A percentile compares a stretch with the other conserved stretches of the same genome.
These are phyloP conservation scores for Battus philenor DNA, from an alignment of 1,140 invertebrate species.

Conservation along the genomic window DNA sequence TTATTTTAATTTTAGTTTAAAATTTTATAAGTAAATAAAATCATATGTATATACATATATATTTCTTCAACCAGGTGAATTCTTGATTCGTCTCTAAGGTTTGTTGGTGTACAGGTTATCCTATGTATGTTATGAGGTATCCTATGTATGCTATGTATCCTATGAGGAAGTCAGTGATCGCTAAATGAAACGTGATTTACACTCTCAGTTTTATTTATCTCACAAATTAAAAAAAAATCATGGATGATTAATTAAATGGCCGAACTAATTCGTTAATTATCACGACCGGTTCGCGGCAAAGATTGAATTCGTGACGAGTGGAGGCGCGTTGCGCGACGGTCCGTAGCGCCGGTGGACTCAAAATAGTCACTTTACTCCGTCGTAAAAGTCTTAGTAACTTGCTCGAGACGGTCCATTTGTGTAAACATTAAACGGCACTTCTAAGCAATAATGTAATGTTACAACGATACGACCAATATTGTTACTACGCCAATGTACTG, in stretches of 20 bases:
- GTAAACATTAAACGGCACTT: slow-evolving; percentile 7
- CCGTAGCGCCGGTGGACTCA: slow-evolving; percentile 24
- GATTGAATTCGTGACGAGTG: slow-evolving; percentile 24
- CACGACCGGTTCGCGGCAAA: slow-evolving; percentile 19
- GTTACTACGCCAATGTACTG: no score
- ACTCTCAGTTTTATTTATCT: not conserved
- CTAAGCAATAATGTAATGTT: slow-evolving; percentile 1
- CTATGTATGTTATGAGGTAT: no score
- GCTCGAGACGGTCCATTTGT: slow-evolving; percentile 22
- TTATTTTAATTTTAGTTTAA: no score
- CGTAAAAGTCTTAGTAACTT: slow-evolving; percentile 25
- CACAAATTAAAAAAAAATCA: slow-evolving; percentile 21
- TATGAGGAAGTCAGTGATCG: not conserved
- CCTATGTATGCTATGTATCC: no score
- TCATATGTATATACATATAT: no score
- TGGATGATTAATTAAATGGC: slow-evolving; percentile 24
- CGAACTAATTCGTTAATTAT: slow-evolving; percentile 48
- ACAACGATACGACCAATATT: not conserved
- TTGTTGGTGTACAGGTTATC: no score
- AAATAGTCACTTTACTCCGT: slow-evolving; percentile 31
- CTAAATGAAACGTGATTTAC: slow-evolving; percentile 1
- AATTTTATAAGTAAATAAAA: no score
- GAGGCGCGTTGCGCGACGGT: slow-evolving; percentile 12
- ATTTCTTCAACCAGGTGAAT: no score
- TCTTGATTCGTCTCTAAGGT: no score